Base-by-base conservation (phyloP, 2,113 vertebrate genomes). In the Menidia beryllina region DNA sequence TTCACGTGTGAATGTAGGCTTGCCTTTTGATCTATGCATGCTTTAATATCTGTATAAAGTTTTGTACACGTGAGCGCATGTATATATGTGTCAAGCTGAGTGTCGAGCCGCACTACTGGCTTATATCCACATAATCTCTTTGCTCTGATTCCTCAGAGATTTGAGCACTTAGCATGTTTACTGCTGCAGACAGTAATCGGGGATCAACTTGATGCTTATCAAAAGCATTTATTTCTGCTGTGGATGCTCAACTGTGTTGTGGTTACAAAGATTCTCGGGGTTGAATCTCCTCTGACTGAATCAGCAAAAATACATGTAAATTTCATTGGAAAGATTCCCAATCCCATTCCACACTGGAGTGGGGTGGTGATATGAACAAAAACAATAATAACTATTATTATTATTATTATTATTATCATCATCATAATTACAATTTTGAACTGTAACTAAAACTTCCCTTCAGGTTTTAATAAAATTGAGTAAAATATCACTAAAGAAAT, bases 61-160 rank as follows among this genome's bases (percentile, higher is more conserved):
- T 48, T 13, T 34, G 24, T 36, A 53, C 45, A 53, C 9, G 21
- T 64, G 41, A 34, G 14, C 36, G 62, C 25, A 14, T 53, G 15
- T 48, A 13, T 68, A n/a, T 68, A 49, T 62, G 27, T 59, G 55
- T 58, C 6, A 13, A 69, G 19, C 23, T 49, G 58, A 50, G 60
- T 76, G 41, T 51, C 38, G 53, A n/a, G 30, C 30, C 30, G 61
- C 11, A 48, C 59, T 41, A n/a, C 43, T 58, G 73, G 61, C 55
- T 78, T 47, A 55, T 50, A 36, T 78, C 55, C 55, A 61, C 56
- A 69, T 85, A 77, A 81, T 86, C 84, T 77, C 24, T 65, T 50
- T 38, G n/a, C 48, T 65, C 50, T 41, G 27, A 72, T 62, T 81
- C 48, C 79, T 73, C 53, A 56, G 34, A 57, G 84, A 84, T 87